Conservation (phyloP, 2,888 invertebrate genomes). For the Aplocera efformata region DNA sequence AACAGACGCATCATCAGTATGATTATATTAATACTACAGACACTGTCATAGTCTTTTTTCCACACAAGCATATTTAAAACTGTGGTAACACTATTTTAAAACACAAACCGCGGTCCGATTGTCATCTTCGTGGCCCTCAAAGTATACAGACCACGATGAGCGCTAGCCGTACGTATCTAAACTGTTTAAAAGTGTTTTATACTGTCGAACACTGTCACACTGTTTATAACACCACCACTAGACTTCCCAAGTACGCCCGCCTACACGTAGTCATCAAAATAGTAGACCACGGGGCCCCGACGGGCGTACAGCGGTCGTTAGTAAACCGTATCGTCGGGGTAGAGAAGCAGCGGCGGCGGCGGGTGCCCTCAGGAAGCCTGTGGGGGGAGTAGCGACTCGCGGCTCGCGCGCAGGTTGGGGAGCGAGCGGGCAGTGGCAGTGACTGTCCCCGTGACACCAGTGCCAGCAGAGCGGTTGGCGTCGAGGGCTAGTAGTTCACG, state of each 20-base stretch:
- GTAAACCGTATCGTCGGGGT: constrained; percentile 68
- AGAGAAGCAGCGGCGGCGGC: constrained; percentile 47
- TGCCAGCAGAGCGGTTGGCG: constrained; percentile 69
- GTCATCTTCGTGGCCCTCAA: neutral
- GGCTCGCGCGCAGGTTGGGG: constrained; percentile 86
- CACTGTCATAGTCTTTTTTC: too few species aligned
- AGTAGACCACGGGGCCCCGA: constrained; percentile 23
- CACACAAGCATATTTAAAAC: too few species aligned
- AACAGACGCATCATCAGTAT: too few species aligned
- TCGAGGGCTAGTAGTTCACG: constrained; percentile 69
- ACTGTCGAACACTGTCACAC: too few species aligned
- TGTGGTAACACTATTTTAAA: too few species aligned
- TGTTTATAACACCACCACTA: neutral
- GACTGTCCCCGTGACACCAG: constrained; percentile 63
- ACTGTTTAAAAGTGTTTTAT: too few species aligned
- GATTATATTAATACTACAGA: too few species aligned
- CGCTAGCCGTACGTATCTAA: too few species aligned
- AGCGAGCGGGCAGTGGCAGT: constrained; percentile 66
- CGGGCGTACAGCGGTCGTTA: constrained; percentile 39
- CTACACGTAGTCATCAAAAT: constrained; percentile 30
- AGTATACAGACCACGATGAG: neutral
- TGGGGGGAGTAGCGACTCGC: constrained; percentile 45
- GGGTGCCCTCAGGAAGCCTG: constrained; percentile 75
- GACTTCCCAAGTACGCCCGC: constrained; percentile 14
- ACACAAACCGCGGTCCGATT: constrained; percentile 3